Percentiles rank a stretch among this genome's conserved stretches.
Conservation (phyloP, 2,797 vertebrate genomes). For the Anabas testudineus region DNA sequence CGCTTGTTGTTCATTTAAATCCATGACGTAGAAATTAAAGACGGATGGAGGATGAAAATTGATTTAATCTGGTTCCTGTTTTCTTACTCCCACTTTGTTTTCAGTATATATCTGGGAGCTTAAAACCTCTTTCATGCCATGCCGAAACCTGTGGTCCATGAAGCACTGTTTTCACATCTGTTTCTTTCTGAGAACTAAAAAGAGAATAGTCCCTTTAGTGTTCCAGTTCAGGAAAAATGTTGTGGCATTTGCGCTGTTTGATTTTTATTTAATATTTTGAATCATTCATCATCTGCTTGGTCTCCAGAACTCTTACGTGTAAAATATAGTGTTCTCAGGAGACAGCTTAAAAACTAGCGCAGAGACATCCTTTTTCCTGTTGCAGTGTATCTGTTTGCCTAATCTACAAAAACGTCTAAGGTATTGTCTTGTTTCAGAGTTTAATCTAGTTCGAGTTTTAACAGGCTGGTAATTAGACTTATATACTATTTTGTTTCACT, state of each 20-base stretch:
- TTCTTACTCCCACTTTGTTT: constrained; percentile 78
- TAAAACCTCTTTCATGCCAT: constrained; percentile 77
- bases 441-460: constrained; percentile 7
- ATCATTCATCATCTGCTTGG: constrained; percentile 54
- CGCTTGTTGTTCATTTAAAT: constrained; percentile 67
- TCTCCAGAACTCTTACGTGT: constrained; percentile 50
- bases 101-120: constrained; percentile 75
- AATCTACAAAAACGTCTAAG: constrained; percentile 52
- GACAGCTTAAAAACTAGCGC: constrained; percentile 43
- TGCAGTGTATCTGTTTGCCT: constrained; percentile 59
- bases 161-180: constrained; percentile 78
- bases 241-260: constrained; percentile 44
- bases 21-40: constrained; percentile 75
- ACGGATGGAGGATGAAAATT: constrained; percentile 79
- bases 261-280: constrained; percentile 70
- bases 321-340: constrained; percentile 68
- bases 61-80: constrained; percentile 82
- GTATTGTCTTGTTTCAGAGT: constrained; percentile 13
- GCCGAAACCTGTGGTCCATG: constrained; percentile 76
- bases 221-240: constrained; percentile 54
- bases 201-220: constrained; percentile 48
- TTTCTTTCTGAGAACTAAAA: constrained; percentile 68
- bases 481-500: background rate
- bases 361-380: constrained; percentile 61
- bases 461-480: background rate